These are phyloP conservation scores for Hylaea fasciaria DNA, from an alignment of 2,888 invertebrate genomes.

Conservation along the genomic window DNA sequence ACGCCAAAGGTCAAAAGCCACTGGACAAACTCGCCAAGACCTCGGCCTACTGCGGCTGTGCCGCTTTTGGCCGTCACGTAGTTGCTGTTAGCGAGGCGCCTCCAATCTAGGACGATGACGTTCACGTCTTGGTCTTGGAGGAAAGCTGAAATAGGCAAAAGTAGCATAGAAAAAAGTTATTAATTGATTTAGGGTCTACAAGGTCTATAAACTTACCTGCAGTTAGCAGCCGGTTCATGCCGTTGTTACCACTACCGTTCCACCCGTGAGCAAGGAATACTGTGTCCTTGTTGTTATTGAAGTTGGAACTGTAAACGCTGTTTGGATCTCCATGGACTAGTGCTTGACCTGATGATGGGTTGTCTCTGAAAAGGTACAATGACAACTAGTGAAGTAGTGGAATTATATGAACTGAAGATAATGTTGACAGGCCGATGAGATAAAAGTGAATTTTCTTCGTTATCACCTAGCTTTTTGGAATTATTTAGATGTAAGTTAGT, in stretches of 20 bases:
- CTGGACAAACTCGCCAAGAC: conserved; percentile 59
- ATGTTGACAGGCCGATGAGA: background rate
- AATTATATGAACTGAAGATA: background rate
- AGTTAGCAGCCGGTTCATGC: conserved; percentile 55
- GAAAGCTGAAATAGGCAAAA: conserved; percentile 54
- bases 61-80: conserved; percentile 66
- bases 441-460: background rate
- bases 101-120: conserved; percentile 77
- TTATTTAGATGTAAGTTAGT: too few species aligned
- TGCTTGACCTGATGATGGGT: conserved; percentile 52
- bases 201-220: conserved; percentile 49
- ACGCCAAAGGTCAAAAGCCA: conserved; percentile 57
- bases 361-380: conserved; percentile 46
- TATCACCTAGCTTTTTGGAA: too few species aligned
- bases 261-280: conserved; percentile 69
- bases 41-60: conserved; percentile 55
- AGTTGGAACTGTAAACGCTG: conserved; percentile 54
- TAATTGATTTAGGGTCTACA: too few species aligned
- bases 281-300: conserved; percentile 50
- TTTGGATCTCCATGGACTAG: conserved; percentile 44
- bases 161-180: too few species aligned
- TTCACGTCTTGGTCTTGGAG: conserved; percentile 63
- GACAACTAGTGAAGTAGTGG: background rate
- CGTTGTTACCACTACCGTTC: conserved; percentile 60
- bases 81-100: conserved; percentile 58